These are phyloP conservation scores for Alligator sinensis DNA, from an alignment of 2,113 vertebrate species.

Conservation along the genomic window DNA sequence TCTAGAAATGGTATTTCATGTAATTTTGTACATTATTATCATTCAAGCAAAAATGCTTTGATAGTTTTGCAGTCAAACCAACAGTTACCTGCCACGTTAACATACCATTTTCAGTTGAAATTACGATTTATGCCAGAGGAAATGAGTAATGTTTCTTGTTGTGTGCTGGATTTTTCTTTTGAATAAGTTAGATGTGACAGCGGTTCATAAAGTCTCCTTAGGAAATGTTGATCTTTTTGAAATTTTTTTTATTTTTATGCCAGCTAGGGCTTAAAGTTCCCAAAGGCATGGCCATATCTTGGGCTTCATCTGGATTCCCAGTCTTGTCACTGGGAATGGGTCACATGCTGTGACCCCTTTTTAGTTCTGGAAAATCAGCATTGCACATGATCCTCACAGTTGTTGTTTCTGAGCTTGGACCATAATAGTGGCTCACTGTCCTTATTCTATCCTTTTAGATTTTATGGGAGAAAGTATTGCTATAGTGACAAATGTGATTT, in stretches of 20 bases:
- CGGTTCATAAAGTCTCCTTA: slow-evolving; percentile 3
- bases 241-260: not conserved
- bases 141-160: not conserved
- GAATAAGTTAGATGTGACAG: not conserved
- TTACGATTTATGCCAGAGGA: not conserved
- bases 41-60: not conserved
- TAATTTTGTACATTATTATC: not conserved
- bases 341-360: not conserved
- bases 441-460: not conserved
- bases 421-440: not conserved
- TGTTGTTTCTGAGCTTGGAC: not conserved
- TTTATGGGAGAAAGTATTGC: not conserved
- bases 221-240: not conserved
- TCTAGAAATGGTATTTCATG: not conserved
- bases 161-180: not conserved
- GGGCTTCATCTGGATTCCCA: not conserved
- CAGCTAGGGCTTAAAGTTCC: not conserved
- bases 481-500: slow-evolving; percentile 42
- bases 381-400: not conserved
- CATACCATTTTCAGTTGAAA: slow-evolving; percentile 16
- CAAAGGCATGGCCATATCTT: not conserved
- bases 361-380: not conserved
- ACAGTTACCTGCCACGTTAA: slow-evolving; percentile 25
- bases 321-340: not conserved
- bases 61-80: not conserved